Evolutionary conservation across 2,113 vertebrate genomes (phyloP).

Genomic region (Saguinus imperator): DNA sequence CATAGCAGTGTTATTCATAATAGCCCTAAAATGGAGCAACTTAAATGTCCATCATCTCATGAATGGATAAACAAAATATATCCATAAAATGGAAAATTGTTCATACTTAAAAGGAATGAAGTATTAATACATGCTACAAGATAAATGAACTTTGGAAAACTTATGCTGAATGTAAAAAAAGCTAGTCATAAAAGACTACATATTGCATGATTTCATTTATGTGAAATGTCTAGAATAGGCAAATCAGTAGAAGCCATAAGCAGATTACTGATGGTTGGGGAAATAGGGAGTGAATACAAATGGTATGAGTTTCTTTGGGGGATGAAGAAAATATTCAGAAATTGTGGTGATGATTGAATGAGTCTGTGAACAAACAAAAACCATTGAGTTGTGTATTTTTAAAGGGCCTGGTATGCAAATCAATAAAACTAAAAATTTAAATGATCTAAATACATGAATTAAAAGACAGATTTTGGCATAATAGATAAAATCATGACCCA

Average conservation of each 20-base stretch:
- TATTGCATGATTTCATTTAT: constrained; percentile 6
- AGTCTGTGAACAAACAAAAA: constrained; percentile 29
- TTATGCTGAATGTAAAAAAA: background rate
- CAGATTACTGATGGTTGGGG: background rate
- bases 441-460: constrained; percentile 22
- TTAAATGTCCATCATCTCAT: background rate
- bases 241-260: background rate
- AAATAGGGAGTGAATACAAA: background rate
- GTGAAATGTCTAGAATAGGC: background rate
- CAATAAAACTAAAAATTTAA: constrained; percentile 36
- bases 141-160: constrained; percentile 27
- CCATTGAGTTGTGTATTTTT: background rate
- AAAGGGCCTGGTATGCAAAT: background rate
- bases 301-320: background rate
- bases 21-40: background rate
- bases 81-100: constrained; percentile 13
- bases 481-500: constrained; percentile 13
- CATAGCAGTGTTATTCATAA: background rate
- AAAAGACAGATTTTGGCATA: constrained; percentile 12
- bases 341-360: background rate
- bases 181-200: background rate
- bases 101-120: constrained; percentile 8
- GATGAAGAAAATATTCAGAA: constrained; percentile 37
- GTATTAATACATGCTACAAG: background rate
- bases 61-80: constrained; percentile 26